Evolutionary conservation across 1,140 invertebrate species (phyloP), one percentile per base, ranked within the genome.

Genomic region (Adelges cooleyi): DNA sequence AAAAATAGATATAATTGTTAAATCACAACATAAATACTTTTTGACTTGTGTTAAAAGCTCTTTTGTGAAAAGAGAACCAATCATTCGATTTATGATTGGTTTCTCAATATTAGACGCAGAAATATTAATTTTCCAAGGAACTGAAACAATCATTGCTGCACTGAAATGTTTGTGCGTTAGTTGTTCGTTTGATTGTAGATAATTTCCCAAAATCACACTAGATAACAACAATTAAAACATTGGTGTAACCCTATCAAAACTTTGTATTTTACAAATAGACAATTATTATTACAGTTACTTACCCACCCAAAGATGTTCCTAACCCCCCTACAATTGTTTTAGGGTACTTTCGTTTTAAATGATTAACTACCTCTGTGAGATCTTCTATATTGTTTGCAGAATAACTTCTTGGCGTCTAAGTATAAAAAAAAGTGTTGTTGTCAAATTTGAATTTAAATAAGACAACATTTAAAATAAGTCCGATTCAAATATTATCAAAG

Each of bases 281-380:
- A 33, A 17, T 51, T 51, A 6, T 11, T 6, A 33, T 33, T 6
- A 33, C 29, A 33, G 38, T 66, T 49, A 68, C 67, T 68, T 69
- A 77, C 76, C 84, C 85, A 74, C 90, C 90, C 76, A 93, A 84
- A 15, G 89, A 92, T 67, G 92, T 84, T 18, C 90, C 90, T 9
- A 82, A 83, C 15, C 85, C 90, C 53, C 86, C 82, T 42, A 92
- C 75, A 65, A 83, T 83, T 20, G 81, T 79, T 69, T 79, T 74
- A 2, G 84, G 84, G 72, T 81, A 77, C 44, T 75, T 77, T 62
- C 75, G 75, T 44, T 80, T 80, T 53, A 92, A 82, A 74, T 89
- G 82, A 17, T 79, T 75, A 33, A 93, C 75, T 54, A 89, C 88
- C 76, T 86, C 84, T 6, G 80, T 78, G 51, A 92, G 77, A 77